Evolutionary conservation across 2,113 vertebrate genomes (phyloP).

Genomic region (Pyxicephalus adspersus): DNA sequence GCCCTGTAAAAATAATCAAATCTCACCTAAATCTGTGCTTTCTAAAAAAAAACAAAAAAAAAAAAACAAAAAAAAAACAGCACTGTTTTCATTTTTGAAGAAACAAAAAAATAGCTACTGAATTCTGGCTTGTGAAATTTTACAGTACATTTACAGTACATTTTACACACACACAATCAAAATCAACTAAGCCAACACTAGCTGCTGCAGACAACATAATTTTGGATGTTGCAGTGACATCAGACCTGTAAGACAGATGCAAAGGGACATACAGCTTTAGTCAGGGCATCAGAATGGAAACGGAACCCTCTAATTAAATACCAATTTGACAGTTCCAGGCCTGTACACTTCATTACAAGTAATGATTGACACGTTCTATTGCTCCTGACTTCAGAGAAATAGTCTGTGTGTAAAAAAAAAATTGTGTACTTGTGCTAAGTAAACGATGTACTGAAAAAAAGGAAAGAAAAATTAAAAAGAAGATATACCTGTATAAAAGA

Average conservation of each 20-base stretch:
- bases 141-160: neutral
- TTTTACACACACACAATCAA: neutral
- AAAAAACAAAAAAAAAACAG: too few species aligned
- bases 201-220: neutral
- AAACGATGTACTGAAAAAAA: conserved; percentile 24
- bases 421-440: neutral
- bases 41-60: too few species aligned
- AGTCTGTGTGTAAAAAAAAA: neutral
- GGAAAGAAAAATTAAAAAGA: neutral
- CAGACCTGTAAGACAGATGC: conserved; percentile 33
- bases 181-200: neutral
- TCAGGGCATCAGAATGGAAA: conserved; percentile 59
- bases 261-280: conserved; percentile 15
- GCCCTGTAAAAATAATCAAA: too few species aligned
- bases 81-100: too few species aligned
- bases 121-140: neutral
- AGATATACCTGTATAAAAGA: too few species aligned
- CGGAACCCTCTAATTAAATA: conserved; percentile 62
- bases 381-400: conserved; percentile 6
- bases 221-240: conserved; percentile 2
- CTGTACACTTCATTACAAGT: conserved; percentile 48
- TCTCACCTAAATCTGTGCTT: too few species aligned
- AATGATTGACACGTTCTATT: conserved; percentile 55
- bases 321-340: conserved; percentile 59
- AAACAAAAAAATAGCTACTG: too few species aligned